Conservation (phyloP, 2,113 vertebrate species). For the Grantiella picta region DNA sequence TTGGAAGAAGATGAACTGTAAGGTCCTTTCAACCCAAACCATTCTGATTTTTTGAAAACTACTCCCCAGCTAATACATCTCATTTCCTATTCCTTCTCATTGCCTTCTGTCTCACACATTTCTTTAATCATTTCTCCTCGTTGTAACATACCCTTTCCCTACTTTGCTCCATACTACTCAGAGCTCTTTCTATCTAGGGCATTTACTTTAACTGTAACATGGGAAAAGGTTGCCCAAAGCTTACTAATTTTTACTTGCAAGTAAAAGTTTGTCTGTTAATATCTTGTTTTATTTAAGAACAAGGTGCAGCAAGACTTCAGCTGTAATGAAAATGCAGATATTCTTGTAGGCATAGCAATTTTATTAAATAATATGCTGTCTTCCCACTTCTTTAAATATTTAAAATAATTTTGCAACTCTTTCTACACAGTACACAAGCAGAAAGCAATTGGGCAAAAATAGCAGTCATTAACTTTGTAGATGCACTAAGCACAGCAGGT, state of each 20-base stretch:
- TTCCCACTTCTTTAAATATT: slow-evolving; percentile 43
- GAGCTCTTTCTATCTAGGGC: background rate
- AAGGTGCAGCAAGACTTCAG: background rate
- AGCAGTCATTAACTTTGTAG: slow-evolving; percentile 54
- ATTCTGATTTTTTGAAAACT: background rate
- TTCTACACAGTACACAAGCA: slow-evolving; percentile 10
- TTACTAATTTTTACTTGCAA: background rate
- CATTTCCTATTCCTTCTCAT: background rate
- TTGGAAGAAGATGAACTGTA: background rate
- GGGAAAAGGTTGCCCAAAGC: background rate
- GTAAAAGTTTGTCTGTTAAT: background rate
- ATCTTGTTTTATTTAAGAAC: background rate
- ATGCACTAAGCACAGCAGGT: slow-evolving; percentile 37
- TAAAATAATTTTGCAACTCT: slow-evolving; percentile 27
- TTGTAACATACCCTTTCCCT: background rate
- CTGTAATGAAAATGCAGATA: slow-evolving; percentile 1
- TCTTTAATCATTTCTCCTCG: background rate
- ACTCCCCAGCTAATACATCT: background rate
- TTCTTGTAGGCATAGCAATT: background rate
- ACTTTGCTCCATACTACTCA: background rate
- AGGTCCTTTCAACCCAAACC: background rate
- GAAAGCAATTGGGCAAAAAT: slow-evolving; percentile 54
- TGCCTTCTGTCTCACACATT: background rate
- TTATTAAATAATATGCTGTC: background rate
- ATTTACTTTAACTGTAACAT: background rate